Base-by-base conservation (phyloP, 2,113 vertebrate species). In the Myrmecophaga tridactyla region DNA sequence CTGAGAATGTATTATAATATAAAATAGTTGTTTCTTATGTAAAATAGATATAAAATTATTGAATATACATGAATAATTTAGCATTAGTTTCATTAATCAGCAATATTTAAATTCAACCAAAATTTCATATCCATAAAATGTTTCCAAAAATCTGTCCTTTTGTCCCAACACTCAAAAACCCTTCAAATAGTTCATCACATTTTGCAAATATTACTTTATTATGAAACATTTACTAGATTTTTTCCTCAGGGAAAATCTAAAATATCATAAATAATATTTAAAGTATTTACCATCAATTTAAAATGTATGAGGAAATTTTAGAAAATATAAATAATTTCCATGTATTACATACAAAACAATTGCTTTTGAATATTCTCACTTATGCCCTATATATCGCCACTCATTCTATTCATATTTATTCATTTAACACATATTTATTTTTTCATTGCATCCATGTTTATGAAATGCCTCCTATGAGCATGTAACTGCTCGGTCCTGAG, bases 101-200 rank as follows among this genome's bases (percentile, higher is more conserved):
- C 86, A 95, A 91, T 76, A 94, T 58, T n/a, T 73, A 93, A 80
- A 56, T 80, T 93, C 9, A 83, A 69, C 14, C 14, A 62, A 65
- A 92, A 69, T 48, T 85, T 0, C 36, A 60, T 72, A 56, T 70
- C 4, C 27, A 0, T 51, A 41, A 58, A 83, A 21, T 10, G 36
- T 69, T 91, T 23, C 81, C 4, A 43, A 53, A 63, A 90, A 86
- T 51, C 1, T 65, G 14, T 56, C 11, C 9, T 89, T 31, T 88
- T 81, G 1, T 81, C 80, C 15, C 18, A 94, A 70, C 17, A 86
- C 72, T 88, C 90, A 17, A 77, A 89, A 94, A 62, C 77, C 67
- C 7, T 1, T 80, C 29, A 48, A 27, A 65, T 11, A 41, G 8
- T 1, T 87, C 11, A 20, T 62, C 3, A 23, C 65, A 80, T 82